These are phyloP conservation scores for Dolichopus griseipennis DNA, from an alignment of 2,888 invertebrate genomes.

Conservation along the genomic window DNA sequence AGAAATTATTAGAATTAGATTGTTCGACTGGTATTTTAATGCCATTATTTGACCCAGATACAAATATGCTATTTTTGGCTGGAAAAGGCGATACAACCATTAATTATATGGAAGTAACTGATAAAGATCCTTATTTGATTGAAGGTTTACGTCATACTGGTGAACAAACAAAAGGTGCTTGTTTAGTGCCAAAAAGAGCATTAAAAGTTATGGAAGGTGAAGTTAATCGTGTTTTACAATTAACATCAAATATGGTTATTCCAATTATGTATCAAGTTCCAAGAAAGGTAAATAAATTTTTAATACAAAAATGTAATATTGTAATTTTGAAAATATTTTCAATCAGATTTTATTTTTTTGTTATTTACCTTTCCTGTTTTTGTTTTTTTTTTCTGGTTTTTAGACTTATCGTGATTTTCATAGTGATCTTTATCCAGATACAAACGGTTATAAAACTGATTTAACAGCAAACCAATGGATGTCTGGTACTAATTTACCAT, in stretches of 20 bases:
- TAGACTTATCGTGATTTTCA: slow-evolving; percentile 90
- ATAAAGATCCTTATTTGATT: slow-evolving; percentile 80
- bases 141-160: slow-evolving; percentile 81
- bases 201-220: slow-evolving; percentile 95
- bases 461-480: slow-evolving; percentile 77
- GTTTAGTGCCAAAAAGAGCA: slow-evolving; percentile 83
- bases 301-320: not conserved
- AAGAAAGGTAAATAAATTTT: slow-evolving; percentile 56
- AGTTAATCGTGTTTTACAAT: slow-evolving; percentile 81
- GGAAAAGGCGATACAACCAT: slow-evolving; percentile 93
- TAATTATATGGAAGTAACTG: slow-evolving; percentile 80
- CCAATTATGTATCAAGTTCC: slow-evolving; percentile 94
- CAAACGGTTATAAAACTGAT: slow-evolving; percentile 69
- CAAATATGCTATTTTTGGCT: slow-evolving; percentile 88
- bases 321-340: not conserved
- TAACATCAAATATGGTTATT: slow-evolving; percentile 77
- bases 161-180: slow-evolving; percentile 93
- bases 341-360: not conserved
- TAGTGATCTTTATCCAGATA: slow-evolving; percentile 88
- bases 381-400: slow-evolving; percentile 24
- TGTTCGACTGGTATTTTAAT: slow-evolving; percentile 85
- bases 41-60: slow-evolving; percentile 87
- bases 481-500: slow-evolving; percentile 61
- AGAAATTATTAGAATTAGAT: slow-evolving; percentile 72
- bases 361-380: not conserved